Evolutionary conservation across 2,888 invertebrate genomes (phyloP).

Genomic region (Alitta virens): DNA sequence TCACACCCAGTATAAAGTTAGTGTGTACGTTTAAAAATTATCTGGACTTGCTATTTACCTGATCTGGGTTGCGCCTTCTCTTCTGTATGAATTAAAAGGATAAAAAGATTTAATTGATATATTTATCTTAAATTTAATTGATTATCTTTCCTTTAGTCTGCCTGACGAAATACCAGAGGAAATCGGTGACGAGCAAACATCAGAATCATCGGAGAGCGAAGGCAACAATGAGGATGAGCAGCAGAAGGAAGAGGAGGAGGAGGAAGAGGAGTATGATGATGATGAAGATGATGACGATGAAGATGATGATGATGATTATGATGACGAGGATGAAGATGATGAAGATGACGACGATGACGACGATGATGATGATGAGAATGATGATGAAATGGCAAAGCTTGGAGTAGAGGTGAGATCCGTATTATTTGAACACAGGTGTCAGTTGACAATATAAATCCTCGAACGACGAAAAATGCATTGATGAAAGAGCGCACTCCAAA

Average conservation of each 20-base stretch:
- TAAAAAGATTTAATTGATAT: too few species aligned
- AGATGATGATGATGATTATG: slow-evolving; percentile 32
- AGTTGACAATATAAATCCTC: too few species aligned
- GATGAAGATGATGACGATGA: slow-evolving; percentile 35
- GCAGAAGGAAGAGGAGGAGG: slow-evolving; percentile 24
- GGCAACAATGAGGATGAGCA: not conserved
- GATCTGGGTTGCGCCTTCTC: too few species aligned
- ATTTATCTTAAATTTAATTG: too few species aligned
- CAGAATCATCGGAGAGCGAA: slow-evolving; percentile 12
- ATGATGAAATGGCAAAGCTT: slow-evolving; percentile 17
- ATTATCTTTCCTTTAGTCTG: slow-evolving; percentile 2
- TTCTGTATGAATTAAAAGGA: too few species aligned
- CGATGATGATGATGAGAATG: slow-evolving; percentile 17
- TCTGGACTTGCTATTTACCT: too few species aligned
- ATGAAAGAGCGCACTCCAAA: too few species aligned
- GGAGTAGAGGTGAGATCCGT: slow-evolving; percentile 17
- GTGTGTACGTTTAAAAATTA: too few species aligned
- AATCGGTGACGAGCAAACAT: slow-evolving; percentile 25
- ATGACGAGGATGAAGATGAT: slow-evolving; percentile 25
- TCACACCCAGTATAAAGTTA: too few species aligned
- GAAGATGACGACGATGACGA: slow-evolving; percentile 21
- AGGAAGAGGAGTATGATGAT: slow-evolving; percentile 24
- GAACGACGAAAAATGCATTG: too few species aligned
- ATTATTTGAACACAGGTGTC: too few species aligned
- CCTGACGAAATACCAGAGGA: slow-evolving; percentile 40